Conservation (phyloP, 2,113 vertebrate species). For the Aspidoscelis tigris region DNA sequence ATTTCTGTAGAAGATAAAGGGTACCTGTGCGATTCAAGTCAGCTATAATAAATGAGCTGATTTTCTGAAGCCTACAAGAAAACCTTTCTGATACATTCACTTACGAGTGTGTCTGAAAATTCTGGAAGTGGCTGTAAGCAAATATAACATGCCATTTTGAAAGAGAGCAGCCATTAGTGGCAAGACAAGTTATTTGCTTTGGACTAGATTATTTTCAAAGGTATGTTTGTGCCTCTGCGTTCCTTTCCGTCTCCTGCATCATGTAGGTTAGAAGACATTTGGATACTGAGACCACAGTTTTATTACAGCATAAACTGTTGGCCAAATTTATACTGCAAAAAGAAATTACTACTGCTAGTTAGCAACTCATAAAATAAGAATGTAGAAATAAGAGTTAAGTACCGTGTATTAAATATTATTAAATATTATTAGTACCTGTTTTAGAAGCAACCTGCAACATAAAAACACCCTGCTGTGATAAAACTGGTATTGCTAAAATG, state of each 20-base stretch:
- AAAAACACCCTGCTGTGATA: neutral
- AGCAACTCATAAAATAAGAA: neutral
- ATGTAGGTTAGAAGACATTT: neutral
- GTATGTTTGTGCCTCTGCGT: neutral
- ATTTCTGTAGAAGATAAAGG: conserved; percentile 1
- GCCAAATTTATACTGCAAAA: neutral
- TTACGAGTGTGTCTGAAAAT: neutral
- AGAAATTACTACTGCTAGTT: neutral
- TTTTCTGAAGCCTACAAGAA: conserved; percentile 22
- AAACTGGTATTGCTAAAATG: neutral
- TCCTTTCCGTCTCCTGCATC: neutral
- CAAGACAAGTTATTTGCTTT: conserved; percentile 12
- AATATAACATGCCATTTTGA: neutral
- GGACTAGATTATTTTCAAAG: neutral
- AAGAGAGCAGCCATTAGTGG: neutral
- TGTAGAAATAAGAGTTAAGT: too few species aligned
- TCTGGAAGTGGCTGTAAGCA: neutral
- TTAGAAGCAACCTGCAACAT: neutral
- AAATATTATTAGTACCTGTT: neutral
- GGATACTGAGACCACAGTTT: neutral
- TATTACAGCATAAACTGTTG: neutral
- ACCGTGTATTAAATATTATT: too few species aligned
- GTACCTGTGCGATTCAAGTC: neutral
- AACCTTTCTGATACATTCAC: neutral
- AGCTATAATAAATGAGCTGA: neutral